Percentiles rank a stretch among this genome's conserved stretches.
phyloP scores from a whole-genome alignment of 2,113 vertebrate genomes.

The Odocoileus virginianus region DNA sequence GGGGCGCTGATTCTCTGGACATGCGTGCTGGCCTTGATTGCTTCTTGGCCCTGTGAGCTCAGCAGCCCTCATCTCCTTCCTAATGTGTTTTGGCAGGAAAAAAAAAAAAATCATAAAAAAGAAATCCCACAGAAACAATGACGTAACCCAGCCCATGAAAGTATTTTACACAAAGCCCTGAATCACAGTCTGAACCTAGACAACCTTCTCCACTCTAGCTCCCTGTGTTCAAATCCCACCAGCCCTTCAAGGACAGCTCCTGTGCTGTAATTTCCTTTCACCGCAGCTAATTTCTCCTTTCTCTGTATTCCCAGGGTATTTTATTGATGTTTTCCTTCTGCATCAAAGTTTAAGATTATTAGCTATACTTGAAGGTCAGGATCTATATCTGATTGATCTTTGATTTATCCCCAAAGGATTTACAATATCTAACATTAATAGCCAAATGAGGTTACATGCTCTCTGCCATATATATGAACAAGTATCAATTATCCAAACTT shows the following conservation, averaged over 20 bases:
- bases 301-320: not conserved
- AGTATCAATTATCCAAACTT: not conserved
- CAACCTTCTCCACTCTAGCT: not conserved
- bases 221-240: not conserved
- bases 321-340: not conserved
- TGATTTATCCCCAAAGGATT: not conserved
- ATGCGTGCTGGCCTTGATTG: not conserved
- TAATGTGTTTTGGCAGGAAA: slow-evolving; percentile 23
- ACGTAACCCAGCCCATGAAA: not conserved
- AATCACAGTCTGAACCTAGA: not conserved
- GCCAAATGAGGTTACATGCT: not conserved
- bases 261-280: not conserved
- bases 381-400: not conserved
- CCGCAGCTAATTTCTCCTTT: not conserved
- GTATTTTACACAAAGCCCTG: not conserved
- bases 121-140: slow-evolving; percentile 23
- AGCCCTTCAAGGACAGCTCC: not conserved
- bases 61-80: not conserved
- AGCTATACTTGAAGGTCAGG: not conserved
- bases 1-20: not conserved
- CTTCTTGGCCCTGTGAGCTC: not conserved
- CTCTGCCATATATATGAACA: not conserved
- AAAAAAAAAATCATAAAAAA: not conserved
- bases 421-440: not conserved
- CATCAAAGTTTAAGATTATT: not conserved